These are phyloP conservation scores for Lutraria lutraria DNA, from an alignment of 2,888 invertebrate species.

Conservation along the genomic window DNA sequence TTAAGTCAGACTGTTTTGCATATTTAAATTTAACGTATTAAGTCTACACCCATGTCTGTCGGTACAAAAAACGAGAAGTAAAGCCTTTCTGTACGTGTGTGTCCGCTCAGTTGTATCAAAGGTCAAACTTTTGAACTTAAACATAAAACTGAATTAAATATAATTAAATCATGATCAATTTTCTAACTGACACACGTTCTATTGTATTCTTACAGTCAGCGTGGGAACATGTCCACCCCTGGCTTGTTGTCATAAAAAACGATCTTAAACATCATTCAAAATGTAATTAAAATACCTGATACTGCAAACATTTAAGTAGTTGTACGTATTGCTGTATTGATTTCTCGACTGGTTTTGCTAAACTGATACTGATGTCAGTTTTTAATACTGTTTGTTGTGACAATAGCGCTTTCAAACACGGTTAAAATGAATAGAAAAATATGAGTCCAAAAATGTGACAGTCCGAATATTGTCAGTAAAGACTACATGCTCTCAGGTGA, in stretches of 20 bases:
- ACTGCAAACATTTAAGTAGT: background rate
- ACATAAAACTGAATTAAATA: too few relatives aligned
- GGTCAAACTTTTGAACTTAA: too few relatives aligned
- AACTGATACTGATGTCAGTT: background rate
- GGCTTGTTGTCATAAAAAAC: background rate
- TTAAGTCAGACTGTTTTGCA: too few relatives aligned
- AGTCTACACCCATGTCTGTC: too few relatives aligned
- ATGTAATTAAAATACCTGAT: constrained; percentile 2
- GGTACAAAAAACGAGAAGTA: too few relatives aligned
- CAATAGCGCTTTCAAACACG: background rate
- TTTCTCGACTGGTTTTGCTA: background rate
- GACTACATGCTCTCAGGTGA: background rate
- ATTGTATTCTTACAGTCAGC: background rate
- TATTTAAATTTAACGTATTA: too few relatives aligned
- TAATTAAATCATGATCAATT: too few relatives aligned
- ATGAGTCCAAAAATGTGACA: background rate
- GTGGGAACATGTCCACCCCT: constrained; percentile 18
- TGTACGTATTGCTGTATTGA: background rate
- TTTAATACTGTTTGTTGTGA: background rate
- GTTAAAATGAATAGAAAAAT: constrained; percentile 1
- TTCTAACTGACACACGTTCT: too few relatives aligned
- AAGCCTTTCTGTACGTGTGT: too few relatives aligned
- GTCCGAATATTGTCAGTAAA: background rate
- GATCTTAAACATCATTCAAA: constrained; percentile 14
- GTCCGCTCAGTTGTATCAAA: too few relatives aligned